Evolutionary conservation across 64 coral and sea anemone genomes (phyloP).

Genomic region (Porites lutea): DNA sequence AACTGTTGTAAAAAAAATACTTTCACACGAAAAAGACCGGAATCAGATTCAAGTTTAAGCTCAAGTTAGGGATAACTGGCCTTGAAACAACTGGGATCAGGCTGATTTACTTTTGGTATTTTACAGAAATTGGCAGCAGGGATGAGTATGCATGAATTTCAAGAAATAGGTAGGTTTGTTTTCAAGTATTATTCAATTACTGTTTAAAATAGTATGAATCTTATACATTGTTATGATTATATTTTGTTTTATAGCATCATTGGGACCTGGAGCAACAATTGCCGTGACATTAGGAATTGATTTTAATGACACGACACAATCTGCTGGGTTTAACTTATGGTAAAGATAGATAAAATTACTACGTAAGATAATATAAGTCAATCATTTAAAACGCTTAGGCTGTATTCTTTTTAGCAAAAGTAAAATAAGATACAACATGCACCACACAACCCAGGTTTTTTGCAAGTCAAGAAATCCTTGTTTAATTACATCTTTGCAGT

Average conservation of each 20-base stretch:
- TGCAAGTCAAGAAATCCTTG: too few species aligned
- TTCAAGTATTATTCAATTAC: not conserved
- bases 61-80: too few species aligned
- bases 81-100: too few species aligned
- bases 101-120: not conserved
- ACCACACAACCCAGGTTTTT: too few species aligned
- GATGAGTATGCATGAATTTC: conserved; percentile 96
- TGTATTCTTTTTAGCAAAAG: too few species aligned
- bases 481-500: too few species aligned
- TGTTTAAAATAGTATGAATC: not conserved
- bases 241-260: conserved; percentile 43
- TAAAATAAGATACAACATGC: too few species aligned
- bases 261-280: conserved; percentile 76
- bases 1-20: too few species aligned
- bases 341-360: conserved; percentile 15
- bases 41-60: too few species aligned
- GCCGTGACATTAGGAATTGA: conserved; percentile 95
- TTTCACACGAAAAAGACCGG: too few species aligned
- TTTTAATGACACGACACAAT: conserved; percentile 97
- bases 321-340: conserved; percentile 91
- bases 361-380: too few species aligned
- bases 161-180: conserved; percentile 78
- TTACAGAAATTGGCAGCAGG: conserved; percentile 86
- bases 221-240: not conserved
- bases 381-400: too few species aligned